These are phyloP conservation scores for Mnemiopsis leidyi DNA, from an alignment of 37 sponge, comb jelly and placozoan species.

Conservation along the genomic window DNA sequence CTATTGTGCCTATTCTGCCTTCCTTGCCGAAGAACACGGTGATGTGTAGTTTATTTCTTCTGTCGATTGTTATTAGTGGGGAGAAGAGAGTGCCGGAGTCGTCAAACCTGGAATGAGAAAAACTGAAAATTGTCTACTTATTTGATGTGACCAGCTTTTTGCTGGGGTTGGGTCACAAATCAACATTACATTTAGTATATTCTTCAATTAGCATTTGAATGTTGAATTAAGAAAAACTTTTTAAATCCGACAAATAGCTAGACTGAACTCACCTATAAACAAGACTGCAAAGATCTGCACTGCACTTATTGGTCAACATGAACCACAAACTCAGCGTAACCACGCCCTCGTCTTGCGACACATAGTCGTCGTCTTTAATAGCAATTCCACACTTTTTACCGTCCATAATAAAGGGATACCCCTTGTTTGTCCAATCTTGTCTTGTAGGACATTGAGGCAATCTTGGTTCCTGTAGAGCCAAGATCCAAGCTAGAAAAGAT, in stretches of 20 bases:
- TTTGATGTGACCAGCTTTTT: too few species aligned
- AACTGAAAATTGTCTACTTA: too few species aligned
- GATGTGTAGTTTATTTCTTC: not conserved
- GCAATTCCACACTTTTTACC: slow-evolving; percentile 29
- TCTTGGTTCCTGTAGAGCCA: not conserved
- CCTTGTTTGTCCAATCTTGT: not conserved
- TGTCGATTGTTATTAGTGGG: slow-evolving; percentile 20
- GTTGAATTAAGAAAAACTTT: too few species aligned
- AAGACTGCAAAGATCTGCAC: not conserved
- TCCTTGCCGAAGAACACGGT: slow-evolving; percentile 32
- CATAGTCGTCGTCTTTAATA: not conserved
- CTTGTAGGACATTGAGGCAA: slow-evolving; percentile 51
- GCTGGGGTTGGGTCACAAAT: too few species aligned
- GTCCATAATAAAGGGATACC: slow-evolving; percentile 58
- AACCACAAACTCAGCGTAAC: slow-evolving; percentile 39
- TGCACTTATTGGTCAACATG: slow-evolving; percentile 15
- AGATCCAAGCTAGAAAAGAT: not conserved
- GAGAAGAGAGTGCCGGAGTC: not conserved
- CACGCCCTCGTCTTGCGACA: not conserved
- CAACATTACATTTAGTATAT: too few species aligned
- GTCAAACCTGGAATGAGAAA: slow-evolving; percentile 54
- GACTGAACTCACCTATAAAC: slow-evolving; percentile 27
- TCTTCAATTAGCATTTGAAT: too few species aligned
- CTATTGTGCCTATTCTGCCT: slow-evolving; percentile 25
- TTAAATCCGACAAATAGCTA: too few species aligned